phyloP scores from a whole-genome alignment of 1,140 invertebrate species.

The Drosophila ercepeae region DNA sequence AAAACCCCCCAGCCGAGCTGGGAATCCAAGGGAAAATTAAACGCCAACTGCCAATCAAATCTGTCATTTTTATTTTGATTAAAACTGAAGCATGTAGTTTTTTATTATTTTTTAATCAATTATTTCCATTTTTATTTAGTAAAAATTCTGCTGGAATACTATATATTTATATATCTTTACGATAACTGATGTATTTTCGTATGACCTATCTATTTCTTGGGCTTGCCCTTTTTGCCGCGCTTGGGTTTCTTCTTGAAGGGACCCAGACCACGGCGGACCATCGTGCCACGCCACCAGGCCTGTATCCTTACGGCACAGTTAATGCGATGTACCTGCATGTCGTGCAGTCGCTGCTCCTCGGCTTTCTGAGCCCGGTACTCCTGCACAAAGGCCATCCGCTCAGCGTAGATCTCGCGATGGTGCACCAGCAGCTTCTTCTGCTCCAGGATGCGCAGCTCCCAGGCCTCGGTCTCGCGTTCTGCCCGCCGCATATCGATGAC shows the following conservation, averaged over 20 bases:
- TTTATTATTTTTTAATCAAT: too few species aligned
- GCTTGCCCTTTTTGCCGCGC: constrained; percentile 84
- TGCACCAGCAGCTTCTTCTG: constrained; percentile 55
- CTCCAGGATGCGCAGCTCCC: constrained; percentile 63
- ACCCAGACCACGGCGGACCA: constrained; percentile 87
- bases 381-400: constrained; percentile 50
- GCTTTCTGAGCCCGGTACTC: constrained; percentile 69
- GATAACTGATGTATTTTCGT: too few species aligned
- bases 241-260: constrained; percentile 86
- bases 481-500: constrained; percentile 49
- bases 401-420: constrained; percentile 59
- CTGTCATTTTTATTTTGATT: neutral
- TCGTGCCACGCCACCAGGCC: constrained; percentile 88
- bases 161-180: too few species aligned
- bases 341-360: constrained; percentile 63
- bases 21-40: neutral
- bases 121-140: neutral
- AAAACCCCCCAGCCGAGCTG: neutral
- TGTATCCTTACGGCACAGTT: constrained; percentile 84
- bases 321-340: constrained; percentile 71
- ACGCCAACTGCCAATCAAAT: neutral
- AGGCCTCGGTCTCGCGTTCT: constrained; percentile 53
- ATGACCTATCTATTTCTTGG: constrained; percentile 58
- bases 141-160: too few species aligned
- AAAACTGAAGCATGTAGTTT: neutral